Percentiles rank a stretch among this genome's conserved stretches.
Conservation (phyloP, 2,113 vertebrate genomes). For the Acrocephalus arundinaceus region DNA sequence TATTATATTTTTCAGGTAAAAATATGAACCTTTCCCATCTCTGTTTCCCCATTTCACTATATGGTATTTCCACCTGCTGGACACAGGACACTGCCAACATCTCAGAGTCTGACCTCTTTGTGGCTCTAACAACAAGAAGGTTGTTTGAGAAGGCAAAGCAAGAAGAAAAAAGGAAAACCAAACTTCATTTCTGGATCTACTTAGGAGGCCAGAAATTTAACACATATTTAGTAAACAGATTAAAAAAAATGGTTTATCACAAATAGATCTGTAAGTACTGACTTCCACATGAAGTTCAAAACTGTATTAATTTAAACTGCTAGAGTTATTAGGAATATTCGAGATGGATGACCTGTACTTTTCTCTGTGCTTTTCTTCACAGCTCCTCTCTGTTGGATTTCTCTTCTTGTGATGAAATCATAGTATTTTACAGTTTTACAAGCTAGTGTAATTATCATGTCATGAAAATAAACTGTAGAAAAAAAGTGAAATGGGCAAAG, state of each 20-base stretch:
- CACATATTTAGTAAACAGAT: neutral
- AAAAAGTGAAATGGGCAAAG: conserved; percentile 22
- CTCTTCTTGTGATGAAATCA: conserved; percentile 2
- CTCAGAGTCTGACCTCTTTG: neutral
- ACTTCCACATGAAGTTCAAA: neutral
- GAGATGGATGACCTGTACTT: neutral
- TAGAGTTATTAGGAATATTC: neutral
- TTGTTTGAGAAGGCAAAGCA: neutral
- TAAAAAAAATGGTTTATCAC: neutral
- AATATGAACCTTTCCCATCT: neutral
- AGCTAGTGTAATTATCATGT: conserved; percentile 6
- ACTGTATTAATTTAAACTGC: neutral
- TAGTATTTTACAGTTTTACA: neutral
- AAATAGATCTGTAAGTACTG: neutral
- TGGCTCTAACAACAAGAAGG: neutral
- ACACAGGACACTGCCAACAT: neutral
- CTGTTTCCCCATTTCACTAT: neutral
- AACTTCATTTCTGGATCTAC: neutral
- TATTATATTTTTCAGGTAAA: neutral
- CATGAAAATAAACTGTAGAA: conserved; percentile 15
- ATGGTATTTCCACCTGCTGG: conserved; percentile 3
- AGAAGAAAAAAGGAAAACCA: neutral
- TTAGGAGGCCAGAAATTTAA: neutral
- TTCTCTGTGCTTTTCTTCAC: neutral
- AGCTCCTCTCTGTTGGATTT: conserved; percentile 10